Conservation (phyloP, 1,140 invertebrate genomes). For the Bombus ignitus region DNA sequence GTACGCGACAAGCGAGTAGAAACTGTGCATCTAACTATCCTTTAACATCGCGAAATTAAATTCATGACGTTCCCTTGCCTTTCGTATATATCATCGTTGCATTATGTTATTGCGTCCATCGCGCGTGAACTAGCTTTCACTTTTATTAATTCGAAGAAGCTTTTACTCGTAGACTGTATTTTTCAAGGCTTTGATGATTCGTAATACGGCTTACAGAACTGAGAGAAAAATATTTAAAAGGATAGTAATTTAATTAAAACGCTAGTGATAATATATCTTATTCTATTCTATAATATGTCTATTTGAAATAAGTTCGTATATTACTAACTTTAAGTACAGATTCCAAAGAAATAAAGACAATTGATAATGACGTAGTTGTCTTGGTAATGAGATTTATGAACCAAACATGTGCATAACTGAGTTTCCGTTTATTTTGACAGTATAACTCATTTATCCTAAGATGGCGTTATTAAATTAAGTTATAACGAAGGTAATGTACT, state of each 20-base stretch:
- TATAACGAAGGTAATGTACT: background rate
- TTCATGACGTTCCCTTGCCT: background rate
- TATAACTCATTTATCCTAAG: slow-evolving; percentile 2
- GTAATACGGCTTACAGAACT: background rate
- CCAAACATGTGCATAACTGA: background rate
- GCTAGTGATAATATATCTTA: too few species aligned
- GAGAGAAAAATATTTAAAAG: background rate
- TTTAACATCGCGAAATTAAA: background rate
- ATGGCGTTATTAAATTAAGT: background rate
- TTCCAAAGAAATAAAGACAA: background rate
- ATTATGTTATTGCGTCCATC: background rate
- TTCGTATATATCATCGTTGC: background rate
- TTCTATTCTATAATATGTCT: too few species aligned
- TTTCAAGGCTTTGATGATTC: background rate
- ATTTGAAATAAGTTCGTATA: background rate
- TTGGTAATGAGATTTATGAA: background rate
- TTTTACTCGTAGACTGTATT: background rate
- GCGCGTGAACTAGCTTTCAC: background rate
- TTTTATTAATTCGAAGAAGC: background rate
- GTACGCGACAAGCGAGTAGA: background rate
- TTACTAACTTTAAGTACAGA: background rate
- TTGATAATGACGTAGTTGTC: background rate
- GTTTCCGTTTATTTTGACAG: background rate
- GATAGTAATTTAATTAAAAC: too few species aligned
- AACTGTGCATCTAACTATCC: background rate